Evolutionary conservation across 2,113 vertebrate species (phyloP).

Genomic region (Cygnus atratus): DNA sequence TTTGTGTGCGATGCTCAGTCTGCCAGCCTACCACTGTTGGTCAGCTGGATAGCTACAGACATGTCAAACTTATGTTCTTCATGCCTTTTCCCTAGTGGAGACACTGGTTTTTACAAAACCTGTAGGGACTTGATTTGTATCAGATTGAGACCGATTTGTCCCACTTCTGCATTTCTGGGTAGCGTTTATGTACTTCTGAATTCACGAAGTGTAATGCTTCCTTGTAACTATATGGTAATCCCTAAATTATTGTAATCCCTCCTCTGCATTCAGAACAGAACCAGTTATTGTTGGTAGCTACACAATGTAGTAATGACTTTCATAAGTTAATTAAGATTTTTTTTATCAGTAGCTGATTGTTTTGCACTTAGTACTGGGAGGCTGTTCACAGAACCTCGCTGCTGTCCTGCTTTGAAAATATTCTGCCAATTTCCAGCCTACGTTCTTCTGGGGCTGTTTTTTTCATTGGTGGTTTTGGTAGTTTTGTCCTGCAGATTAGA

Average conservation of each 20-base stretch:
- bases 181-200: background rate
- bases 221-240: conserved; percentile 55
- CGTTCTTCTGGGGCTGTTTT: background rate
- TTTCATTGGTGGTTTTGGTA: background rate
- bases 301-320: conserved; percentile 31
- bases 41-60: background rate
- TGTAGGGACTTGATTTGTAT: background rate
- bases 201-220: conserved; percentile 42
- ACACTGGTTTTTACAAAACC: background rate
- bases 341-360: conserved; percentile 9
- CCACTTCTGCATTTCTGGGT: conserved; percentile 9
- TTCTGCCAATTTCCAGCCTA: background rate
- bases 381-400: background rate
- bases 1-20: background rate
- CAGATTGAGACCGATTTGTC: background rate
- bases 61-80: background rate
- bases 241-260: conserved; percentile 48
- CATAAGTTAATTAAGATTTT: conserved; percentile 49
- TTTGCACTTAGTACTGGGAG: conserved; percentile 1
- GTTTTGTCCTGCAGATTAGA: conserved; percentile 1
- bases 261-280: conserved; percentile 32
- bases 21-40: background rate
- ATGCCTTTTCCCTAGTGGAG: background rate
- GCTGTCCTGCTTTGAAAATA: conserved; percentile 16
- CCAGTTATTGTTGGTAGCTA: conserved; percentile 39